Base-by-base conservation (phyloP, 2,888 invertebrate species). In the Endotricha flammealis region DNA sequence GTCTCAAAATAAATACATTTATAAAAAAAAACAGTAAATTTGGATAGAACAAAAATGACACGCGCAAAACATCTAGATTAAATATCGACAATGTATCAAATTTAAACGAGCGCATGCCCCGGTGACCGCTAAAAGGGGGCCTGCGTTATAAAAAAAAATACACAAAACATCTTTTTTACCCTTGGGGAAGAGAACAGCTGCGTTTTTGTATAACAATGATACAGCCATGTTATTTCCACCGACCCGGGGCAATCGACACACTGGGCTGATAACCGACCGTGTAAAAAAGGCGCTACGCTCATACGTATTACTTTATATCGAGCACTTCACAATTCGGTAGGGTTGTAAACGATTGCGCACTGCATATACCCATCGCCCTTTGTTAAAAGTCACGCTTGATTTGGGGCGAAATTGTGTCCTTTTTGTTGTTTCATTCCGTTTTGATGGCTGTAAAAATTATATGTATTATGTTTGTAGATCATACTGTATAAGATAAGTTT, bases 141-240 rank as follows among this genome's bases (percentile, higher is more conserved):
- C 61, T 58, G 61, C 53, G 56, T 59, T 64, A 64, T 48, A 64
- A 68, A 60, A 64, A 48, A 63, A 78, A 76, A 73, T 63, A 59
- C 50, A 79, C 74, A 82, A 80, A 79, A 78, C 79, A 61, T 74
- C 70, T 77, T 82, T 82, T 83, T 83, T 80, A 78, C 81, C 82
- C 81, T 67, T 58, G 57, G 83, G 82, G 79, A 75, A 74, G 60
- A 58, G 72, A 79, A 81, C 85, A 85, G 85, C 85, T 85, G 85
- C 85, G 67, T 72, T 74, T 77, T 78, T 76, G 81, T 76, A 70
- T 67, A 76, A 82, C 85, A 85, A 85, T 83, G 83, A 83, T 83
- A 83, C 73, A 74, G 75, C 79, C 80, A 78, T 67, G 77, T 75
- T 79, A 70, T 73, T 73, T 73, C 68, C 69, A 70, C 64, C 70